Evolutionary conservation across 2,113 vertebrate species (phyloP), one percentile per base, ranked within the genome.

Genomic region (Miniopterus natalensis): DNA sequence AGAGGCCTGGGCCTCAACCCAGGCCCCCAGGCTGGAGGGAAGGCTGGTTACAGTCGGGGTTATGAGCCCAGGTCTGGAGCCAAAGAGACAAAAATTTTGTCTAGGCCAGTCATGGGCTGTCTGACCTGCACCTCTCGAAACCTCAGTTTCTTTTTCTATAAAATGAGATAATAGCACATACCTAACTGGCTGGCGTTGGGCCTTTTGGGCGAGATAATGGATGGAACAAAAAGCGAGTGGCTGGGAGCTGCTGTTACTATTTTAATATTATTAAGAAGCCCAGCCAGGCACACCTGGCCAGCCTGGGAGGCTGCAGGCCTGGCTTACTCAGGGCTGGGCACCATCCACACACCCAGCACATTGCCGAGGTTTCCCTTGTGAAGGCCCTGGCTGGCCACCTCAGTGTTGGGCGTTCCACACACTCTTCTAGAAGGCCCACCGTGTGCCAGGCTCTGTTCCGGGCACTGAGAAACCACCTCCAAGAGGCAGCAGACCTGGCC

Each of bases 41-140:
- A 42, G 27, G 65, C 42, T 10, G 21, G 20, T 59, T 27, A 6
- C 6, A 1, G 40, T 1, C 2, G 0, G 59, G 18, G 36, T 15
- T 66, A 18, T 53, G 9, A 81, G 53, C 29, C 68, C 21, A 11
- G 11, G 47, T 71, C 73, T 21, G 49, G 36, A 84, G 17, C 59
- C 40, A 31, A 23, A 29, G 66, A 77, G 45, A 79, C 15, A 23
- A 42, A 63, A 59, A n/a, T 27, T 68, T 73, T 89, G 11, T 0
- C 29, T 29, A 51, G 80, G 66, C 51, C 29, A 31, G 55, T 45
- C 20, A 9, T 17, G 6, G 18, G 73, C 61, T 53, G 5, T 61
- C 61, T 65, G 73, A 45, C 51, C 27, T 3, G 75, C 31, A 17
- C 78, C 31, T 63, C 29, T 25, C 51, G 25, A 3, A 59, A 31